Evolutionary conservation across 2,888 invertebrate species (phyloP).

Genomic region (Xylophagus ater): DNA sequence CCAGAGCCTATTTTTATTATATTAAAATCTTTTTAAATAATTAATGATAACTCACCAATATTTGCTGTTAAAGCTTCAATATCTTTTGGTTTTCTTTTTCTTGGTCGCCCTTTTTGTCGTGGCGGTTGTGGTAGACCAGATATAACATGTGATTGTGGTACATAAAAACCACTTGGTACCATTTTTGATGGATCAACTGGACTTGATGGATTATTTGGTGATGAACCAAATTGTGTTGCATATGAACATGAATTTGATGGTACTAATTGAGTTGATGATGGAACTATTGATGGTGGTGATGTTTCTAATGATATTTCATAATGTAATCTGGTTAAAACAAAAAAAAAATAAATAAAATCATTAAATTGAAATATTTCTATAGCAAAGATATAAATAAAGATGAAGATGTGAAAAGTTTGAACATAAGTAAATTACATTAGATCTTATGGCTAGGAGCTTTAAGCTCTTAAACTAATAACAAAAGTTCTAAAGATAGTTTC

Average conservation of each 20-base stretch:
- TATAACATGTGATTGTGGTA: conserved; percentile 45
- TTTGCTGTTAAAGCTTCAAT: conserved; percentile 75
- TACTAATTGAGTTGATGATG: too few relatives aligned
- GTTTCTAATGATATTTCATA: conserved; percentile 35
- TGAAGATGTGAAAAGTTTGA: too few relatives aligned
- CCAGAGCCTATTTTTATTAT: too few relatives aligned
- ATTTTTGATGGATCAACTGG: conserved; percentile 38
- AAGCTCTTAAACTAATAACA: too few relatives aligned
- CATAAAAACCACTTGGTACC: conserved; percentile 42
- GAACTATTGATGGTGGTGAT: conserved; percentile 31
- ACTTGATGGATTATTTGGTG: conserved; percentile 38
- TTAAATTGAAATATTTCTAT: neutral
- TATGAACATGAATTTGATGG: conserved; percentile 44
- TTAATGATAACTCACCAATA: conserved; percentile 71
- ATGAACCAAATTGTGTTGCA: conserved; percentile 41
- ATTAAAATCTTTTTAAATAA: too few relatives aligned
- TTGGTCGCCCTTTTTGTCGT: conserved; percentile 82
- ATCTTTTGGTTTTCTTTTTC: conserved; percentile 87
- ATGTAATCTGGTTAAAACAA: conserved; percentile 29
- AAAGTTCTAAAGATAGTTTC: too few relatives aligned
- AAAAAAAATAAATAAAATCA: neutral
- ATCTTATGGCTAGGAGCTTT: too few relatives aligned
- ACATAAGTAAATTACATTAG: too few relatives aligned
- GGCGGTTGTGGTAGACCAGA: conserved; percentile 51
- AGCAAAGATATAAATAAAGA: neutral